Evolutionary conservation across 92 coral and sea anemone genomes (phyloP), one percentile per base, ranked within the genome.

Genomic region (Plumapathes pennacea): DNA sequence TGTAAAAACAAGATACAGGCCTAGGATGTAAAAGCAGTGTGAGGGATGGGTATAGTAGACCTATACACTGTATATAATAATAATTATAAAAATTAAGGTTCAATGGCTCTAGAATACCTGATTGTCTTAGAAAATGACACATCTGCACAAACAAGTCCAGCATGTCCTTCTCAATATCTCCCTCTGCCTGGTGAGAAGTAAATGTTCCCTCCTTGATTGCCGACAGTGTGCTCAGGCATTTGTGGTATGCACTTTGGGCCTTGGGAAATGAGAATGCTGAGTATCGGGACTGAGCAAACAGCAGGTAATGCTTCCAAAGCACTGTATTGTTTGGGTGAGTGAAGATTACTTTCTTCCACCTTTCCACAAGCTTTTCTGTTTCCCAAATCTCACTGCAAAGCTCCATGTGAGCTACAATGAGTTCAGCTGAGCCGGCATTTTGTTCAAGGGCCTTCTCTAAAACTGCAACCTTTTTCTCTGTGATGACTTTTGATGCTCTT

Each of bases 201-300:
- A 94, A 94, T 2, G 78, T 82, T 12, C 94, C 99, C 28, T 85
- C 92, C 37, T 88, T 89, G 41, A 94, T 88, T 1, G 99, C 63
- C n/a, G 84, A 71, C 42, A 94, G 54, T 25, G 89, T 94, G 53
- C 60, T 63, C 25, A 94, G 62, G 56, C 99, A 88, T 77, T 88
- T 94, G 27, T 64, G 76, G 50, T 88, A 88, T 9, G 71, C 75
- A 22, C 33, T 60, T 29, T 77, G 63, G 6, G 72, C 68, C 37
- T 71, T 81, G 25, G 85, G 67, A 46, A 81, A 80, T n/a, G 96
- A 72, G 72, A 91, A 91, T 38, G 77, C 58, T 23, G 97, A 83
- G 42, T 87, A 89, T 46, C 80, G 69, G 6, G 99, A 84, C 71
- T 94, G 99, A 13, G 67, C 60, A 49, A 94, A 94, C 55, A 62